Evolutionary conservation across 2,888 invertebrate genomes (phyloP), one percentile per base, ranked within the genome.

Genomic region (Polylopha cassiicola): DNA sequence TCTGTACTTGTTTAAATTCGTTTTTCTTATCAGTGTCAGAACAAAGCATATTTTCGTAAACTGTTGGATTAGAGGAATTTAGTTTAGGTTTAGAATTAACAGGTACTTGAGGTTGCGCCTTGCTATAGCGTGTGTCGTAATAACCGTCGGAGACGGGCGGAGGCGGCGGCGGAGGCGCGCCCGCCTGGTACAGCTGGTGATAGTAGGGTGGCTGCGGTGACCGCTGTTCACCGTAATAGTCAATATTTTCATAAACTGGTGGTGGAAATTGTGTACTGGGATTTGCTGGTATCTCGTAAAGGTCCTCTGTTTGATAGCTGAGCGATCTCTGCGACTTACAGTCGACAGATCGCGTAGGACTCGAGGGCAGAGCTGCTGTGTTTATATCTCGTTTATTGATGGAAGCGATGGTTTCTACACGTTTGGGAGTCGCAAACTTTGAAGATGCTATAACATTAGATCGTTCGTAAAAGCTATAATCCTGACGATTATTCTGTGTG

Each of bases 41-140:
- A 72, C 66, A 86, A 53, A 75, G 64, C 84, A 84, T 80, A 47
- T 85, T 86, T 67, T 85, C 88, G 68, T 74, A 88, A 55, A 74
- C 80, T 55, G 51, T 61, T 43, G 79, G 86, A 64, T 64, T 79
- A 49, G n/a, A n/a, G n/a, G n/a, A n/a, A n/a, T n/a, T n/a, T n/a
- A 57, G 52, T 63, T 76, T 79, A 47, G 72, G 62, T 56, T 78
- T 84, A 10, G 74, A 68, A 48, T 88, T 88, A 10, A 89, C 87
- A 41, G 93, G 91, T 24, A 93, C 91, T 75, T 95, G 94, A 0
- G 95, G 94, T 64, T 94, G 94, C 4, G 94, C 94, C 67, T 93
- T 92, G 47, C 91, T 89, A 52, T 89, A 88, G 22, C 80, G 77
- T n/a, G 86, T 84, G 62, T 81, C 87, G 79, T 73, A 87, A 65